Percentiles rank a stretch among this genome's conserved stretches.
phyloP scores from a whole-genome alignment of 2,113 vertebrate genomes.

The Eonycteris spelaea region DNA sequence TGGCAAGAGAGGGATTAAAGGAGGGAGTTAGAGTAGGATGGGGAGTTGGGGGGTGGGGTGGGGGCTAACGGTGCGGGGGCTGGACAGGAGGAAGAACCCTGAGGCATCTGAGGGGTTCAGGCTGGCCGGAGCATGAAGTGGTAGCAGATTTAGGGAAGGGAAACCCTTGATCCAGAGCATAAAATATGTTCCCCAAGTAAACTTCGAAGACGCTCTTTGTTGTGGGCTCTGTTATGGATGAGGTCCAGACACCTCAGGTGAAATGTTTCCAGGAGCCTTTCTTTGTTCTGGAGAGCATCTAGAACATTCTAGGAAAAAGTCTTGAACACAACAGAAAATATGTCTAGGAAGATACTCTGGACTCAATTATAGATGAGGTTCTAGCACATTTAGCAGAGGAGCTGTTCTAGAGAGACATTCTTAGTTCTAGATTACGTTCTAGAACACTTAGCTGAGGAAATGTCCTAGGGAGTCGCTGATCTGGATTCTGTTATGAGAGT shows the following conservation, averaged over 20 bases:
- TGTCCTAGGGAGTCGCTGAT: not conserved
- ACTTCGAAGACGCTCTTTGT: not conserved
- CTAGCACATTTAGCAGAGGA: not conserved
- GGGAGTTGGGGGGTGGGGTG: not conserved
- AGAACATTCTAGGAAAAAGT: slow-evolving; percentile 4
- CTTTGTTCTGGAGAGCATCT: slow-evolving; percentile 38
- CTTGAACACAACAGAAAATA: slow-evolving; percentile 11
- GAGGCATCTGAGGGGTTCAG: not conserved
- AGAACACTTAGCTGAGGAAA: not conserved
- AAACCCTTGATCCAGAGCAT: not conserved
- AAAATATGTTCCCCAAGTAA: not conserved
- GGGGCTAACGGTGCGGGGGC: not conserved
- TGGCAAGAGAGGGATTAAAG: not conserved
- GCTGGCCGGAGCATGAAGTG: not conserved
- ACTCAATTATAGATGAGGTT: not conserved
- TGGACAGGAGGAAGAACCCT: not conserved
- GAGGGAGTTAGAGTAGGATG: not conserved
- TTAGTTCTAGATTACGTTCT: slow-evolving; percentile 18
- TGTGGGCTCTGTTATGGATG: not conserved
- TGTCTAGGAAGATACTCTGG: not conserved
- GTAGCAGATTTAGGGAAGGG: not conserved
- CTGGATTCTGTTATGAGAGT: not conserved
- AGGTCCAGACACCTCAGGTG: not conserved
- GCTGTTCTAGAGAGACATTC: not conserved
- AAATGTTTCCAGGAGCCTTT: slow-evolving; percentile 11